Base-by-base conservation (phyloP, 1,140 invertebrate species). In the Leptinotarsa texana region DNA sequence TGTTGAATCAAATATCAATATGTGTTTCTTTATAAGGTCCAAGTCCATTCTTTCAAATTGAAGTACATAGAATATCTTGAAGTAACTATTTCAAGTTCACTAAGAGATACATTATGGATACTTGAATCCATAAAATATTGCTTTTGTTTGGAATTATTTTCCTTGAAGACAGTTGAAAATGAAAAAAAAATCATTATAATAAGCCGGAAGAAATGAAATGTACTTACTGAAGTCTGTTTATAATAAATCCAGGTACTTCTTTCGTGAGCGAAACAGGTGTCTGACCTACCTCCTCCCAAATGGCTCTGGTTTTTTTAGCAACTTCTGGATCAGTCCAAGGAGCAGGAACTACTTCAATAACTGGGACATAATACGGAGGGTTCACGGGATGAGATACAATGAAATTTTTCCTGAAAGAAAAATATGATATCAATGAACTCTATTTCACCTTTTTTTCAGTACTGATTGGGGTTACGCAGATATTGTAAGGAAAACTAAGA, bases 311-410 rank as follows among this genome's bases (percentile, higher is more conserved):
- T 68, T 84, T 86, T 48, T 86, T 82, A 1, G 91, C 86, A 6
- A 96, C 89, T 67, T 92, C 90, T 0, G 90, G 88, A 49, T 92
- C 89, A 0, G 94, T 96, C 94, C 94, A 98, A 4, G 96, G 94
- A 1, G 96, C 94, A 2, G 97, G 97, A 2, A 98, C 94, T 57
- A 99, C 89, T 88, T 99, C 97, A 2, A 98, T 95, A 47, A 98
- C 86, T 1, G 96, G 96, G 11, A 98, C 93, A 84, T 96, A 98
- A 83, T 98, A 98, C 0, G 97, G 97, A 63, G 97, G 97, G 87
- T 99, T 99, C 1, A 98, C 96, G 48, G 97, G 97, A 87, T 99
- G 97, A 8, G 95, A 94, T 51, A 97, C 92, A 65, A 85, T 79
- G 4, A 83, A 77, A 73, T 84, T 84, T 75, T 83, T 74, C 57